Percentiles rank a stretch among this genome's conserved stretches.
These are phyloP conservation scores for Drosophila nigricruria DNA, from an alignment of 2,888 invertebrate species.

Conservation along the genomic window DNA sequence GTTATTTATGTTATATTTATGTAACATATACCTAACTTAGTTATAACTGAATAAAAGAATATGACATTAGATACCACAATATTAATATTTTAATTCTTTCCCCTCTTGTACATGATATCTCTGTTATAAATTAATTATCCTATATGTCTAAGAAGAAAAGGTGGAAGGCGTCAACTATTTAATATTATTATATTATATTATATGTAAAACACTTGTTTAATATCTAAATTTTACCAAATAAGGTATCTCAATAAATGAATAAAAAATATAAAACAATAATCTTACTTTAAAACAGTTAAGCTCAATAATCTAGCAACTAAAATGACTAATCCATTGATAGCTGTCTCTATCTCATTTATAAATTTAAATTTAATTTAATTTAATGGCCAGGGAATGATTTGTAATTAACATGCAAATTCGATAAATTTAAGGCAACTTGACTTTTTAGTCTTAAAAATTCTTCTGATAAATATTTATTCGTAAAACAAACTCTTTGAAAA, in stretches of 20 bases:
- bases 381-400: too few species aligned
- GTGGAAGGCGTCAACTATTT: too few species aligned
- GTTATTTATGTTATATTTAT: too few species aligned
- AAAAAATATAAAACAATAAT: background rate
- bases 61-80: background rate
- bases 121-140: too few species aligned
- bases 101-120: too few species aligned
- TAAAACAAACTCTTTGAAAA: background rate
- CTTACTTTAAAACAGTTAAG: background rate
- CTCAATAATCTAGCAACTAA: background rate
- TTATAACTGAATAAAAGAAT: background rate
- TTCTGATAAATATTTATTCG: background rate
- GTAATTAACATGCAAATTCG: too few species aligned
- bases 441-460: too few species aligned
- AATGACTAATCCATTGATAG: background rate
- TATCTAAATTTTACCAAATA: background rate
- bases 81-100: too few species aligned
- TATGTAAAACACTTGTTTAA: too few species aligned
- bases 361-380: background rate
- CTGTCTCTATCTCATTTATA: background rate
- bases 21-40: background rate
- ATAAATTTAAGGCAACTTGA: too few species aligned
- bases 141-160: too few species aligned
- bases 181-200: too few species aligned
- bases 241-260: background rate